Conservation (phyloP, 2,888 invertebrate species). For the Scaptomyza flava region DNA sequence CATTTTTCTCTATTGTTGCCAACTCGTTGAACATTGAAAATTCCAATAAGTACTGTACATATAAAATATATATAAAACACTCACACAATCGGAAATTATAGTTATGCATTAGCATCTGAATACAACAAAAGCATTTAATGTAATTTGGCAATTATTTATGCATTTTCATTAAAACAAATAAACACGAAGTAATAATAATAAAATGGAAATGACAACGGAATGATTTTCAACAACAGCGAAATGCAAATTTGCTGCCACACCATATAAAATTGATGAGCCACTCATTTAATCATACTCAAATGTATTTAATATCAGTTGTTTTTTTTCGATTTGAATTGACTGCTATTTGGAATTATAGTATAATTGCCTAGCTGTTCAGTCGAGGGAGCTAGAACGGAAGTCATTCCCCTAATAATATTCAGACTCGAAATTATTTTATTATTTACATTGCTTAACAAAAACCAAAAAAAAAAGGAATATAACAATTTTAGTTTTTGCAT, state of each 20-base stretch:
- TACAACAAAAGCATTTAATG: constrained; percentile 68
- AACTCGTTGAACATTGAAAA: constrained; percentile 40
- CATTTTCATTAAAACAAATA: constrained; percentile 75
- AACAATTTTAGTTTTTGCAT: constrained; percentile 32
- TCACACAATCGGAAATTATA: constrained; percentile 64
- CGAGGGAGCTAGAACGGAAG: constrained; percentile 29
- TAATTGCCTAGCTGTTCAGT: constrained; percentile 22
- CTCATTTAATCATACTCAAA: constrained; percentile 44
- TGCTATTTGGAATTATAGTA: constrained; percentile 18
- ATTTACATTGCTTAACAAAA: constrained; percentile 23
- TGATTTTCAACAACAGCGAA: constrained; percentile 40
- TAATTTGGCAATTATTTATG: constrained; percentile 78
- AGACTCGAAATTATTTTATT: constrained; percentile 30
- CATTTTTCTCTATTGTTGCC: constrained; percentile 44
- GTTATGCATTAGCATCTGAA: constrained; percentile 53
- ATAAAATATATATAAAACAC: constrained; percentile 6
- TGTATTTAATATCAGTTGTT: constrained; percentile 22
- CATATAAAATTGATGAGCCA: constrained; percentile 40
- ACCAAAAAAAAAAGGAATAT: not conserved
- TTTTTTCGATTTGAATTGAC: constrained; percentile 4
- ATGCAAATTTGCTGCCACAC: constrained; percentile 35
- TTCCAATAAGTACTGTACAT: constrained; percentile 32
- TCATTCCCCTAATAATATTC: constrained; percentile 25
- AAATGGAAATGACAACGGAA: constrained; percentile 57
- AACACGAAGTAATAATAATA: constrained; percentile 60